Conservation (phyloP, 2,113 vertebrate species). For the Otis tarda region DNA sequence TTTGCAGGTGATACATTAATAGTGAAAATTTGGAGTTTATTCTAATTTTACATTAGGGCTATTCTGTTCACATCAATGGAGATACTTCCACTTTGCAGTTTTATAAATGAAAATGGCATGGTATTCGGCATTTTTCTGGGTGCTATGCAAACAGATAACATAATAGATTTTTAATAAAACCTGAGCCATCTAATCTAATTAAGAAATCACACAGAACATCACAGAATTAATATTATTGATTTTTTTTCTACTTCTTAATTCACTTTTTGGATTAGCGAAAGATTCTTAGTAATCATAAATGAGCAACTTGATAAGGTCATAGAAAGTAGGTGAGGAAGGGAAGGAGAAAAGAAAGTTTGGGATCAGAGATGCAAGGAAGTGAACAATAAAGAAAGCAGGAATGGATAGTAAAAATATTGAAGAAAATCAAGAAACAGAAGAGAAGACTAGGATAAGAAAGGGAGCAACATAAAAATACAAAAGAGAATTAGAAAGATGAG, state of each 20-base stretch:
- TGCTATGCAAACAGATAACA: not conserved
- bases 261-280: not conserved
- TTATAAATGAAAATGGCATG: not conserved
- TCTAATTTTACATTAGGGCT: not conserved
- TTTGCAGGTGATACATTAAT: not conserved
- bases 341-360: not conserved
- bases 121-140: not conserved
- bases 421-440: not conserved
- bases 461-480: not conserved
- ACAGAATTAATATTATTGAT: not conserved
- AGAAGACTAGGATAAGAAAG: not conserved
- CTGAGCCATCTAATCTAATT: not conserved
- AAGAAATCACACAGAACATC: not conserved
- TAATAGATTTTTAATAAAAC: not conserved
- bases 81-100: not conserved
- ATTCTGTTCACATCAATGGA: not conserved
- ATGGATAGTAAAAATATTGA: not conserved
- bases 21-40: not conserved
- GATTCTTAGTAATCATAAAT: not conserved
- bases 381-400: not conserved
- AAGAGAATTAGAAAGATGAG: not conserved
- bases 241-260: not conserved
- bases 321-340: not conserved
- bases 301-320: not conserved
- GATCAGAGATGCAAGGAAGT: not conserved